phyloP scores from a whole-genome alignment of 1,140 invertebrate genomes.

The Rhopalosiphum padi region DNA sequence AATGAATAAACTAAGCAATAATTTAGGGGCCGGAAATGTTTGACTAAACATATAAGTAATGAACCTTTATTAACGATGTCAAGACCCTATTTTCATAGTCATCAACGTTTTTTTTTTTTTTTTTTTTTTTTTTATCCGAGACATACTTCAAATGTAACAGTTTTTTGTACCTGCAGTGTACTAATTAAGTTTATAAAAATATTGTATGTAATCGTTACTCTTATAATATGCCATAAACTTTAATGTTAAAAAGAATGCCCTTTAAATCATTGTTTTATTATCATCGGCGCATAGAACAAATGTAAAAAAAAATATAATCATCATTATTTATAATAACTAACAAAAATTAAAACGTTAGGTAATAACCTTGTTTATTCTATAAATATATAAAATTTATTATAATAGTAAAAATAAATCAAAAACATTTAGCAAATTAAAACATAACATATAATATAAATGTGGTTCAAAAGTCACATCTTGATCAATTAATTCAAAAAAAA shows the following conservation, averaged over 20 bases:
- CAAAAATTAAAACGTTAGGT: neutral
- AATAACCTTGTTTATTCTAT: neutral
- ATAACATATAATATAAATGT: neutral
- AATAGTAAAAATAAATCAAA: neutral
- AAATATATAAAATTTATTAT: neutral
- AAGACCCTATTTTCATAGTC: neutral
- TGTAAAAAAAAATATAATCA: neutral
- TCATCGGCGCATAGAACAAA: neutral
- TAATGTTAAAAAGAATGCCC: neutral
- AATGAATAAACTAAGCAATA: neutral
- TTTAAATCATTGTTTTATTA: neutral
- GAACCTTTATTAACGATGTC: neutral
- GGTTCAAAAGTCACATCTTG: neutral
- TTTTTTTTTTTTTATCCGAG: neutral
- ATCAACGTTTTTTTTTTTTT: neutral
- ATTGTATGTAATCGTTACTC: neutral
- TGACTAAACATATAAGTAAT: neutral
- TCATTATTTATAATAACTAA: neutral
- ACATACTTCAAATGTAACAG: neutral
- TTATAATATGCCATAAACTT: neutral
- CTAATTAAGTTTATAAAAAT: neutral
- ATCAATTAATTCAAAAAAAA: neutral
- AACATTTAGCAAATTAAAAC: neutral
- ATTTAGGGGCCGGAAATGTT: conserved; percentile 31
- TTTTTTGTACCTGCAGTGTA: neutral